Conservation (phyloP, 2,797 vertebrate species). For the Pipistrellus pipistrellus region DNA sequence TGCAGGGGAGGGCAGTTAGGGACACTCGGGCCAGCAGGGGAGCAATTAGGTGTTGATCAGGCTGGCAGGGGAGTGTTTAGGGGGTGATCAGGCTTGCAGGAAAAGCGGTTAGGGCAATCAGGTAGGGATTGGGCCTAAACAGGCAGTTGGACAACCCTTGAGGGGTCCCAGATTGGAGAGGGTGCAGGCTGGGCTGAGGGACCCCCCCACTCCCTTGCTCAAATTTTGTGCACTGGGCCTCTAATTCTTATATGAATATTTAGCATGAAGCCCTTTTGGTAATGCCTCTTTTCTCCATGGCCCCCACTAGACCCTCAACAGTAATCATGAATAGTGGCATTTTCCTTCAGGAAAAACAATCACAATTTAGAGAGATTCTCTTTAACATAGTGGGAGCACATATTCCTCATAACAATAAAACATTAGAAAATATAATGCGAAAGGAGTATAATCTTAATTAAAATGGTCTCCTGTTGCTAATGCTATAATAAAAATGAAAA, state of each 20-base stretch:
- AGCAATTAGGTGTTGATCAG: too few species aligned
- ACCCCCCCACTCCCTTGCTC: too few species aligned
- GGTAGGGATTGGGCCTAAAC: too few species aligned
- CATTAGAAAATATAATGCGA: constrained; percentile 45
- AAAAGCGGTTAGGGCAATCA: too few species aligned
- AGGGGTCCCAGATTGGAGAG: too few species aligned
- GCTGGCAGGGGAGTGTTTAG: too few species aligned
- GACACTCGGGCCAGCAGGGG: too few species aligned
- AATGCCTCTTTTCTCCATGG: background rate
- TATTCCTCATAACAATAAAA: constrained; percentile 50
- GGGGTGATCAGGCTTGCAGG: too few species aligned
- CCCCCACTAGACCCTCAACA: background rate
- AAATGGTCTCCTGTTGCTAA: constrained; percentile 63
- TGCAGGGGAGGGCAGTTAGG: too few species aligned
- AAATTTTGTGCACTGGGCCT: too few species aligned
- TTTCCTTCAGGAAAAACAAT: constrained; percentile 31
- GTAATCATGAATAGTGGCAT: background rate
- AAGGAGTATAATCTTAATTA: constrained; percentile 60
- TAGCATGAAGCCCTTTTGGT: background rate
- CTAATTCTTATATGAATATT: background rate
- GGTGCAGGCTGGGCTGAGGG: too few species aligned
- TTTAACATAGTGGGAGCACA: background rate
- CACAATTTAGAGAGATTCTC: background rate
- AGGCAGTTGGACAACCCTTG: too few species aligned
- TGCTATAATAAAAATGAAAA: constrained; percentile 59